A percentile compares a stretch with the other conserved stretches of the same genome.
Evolutionary conservation across 2,888 invertebrate species (phyloP).

Genomic region (Uloborus plumipes): DNA sequence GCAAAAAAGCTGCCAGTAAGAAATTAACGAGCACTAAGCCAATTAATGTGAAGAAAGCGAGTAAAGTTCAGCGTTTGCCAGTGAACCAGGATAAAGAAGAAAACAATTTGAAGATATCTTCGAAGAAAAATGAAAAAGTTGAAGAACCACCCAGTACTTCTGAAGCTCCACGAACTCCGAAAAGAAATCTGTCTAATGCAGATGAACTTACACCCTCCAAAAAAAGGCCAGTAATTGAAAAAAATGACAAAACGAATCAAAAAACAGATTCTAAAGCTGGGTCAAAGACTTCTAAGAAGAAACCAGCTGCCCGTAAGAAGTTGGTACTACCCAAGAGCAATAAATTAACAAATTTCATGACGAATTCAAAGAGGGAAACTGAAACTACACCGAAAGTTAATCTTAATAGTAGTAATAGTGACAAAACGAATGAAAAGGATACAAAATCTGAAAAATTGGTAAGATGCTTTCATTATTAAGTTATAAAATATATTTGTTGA

Average conservation of each 20-base stretch:
- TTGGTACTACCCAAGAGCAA: background rate
- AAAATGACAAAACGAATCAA: background rate
- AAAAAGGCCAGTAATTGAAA: conserved; percentile 7
- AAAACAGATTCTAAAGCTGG: background rate
- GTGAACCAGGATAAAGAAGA: background rate
- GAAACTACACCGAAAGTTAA: conserved; percentile 1
- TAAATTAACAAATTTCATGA: background rate
- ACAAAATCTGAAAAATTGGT: background rate
- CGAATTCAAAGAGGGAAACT: background rate
- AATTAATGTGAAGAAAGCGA: conserved; percentile 4
- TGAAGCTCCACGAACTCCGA: conserved; percentile 11
- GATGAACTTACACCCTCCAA: conserved; percentile 35
- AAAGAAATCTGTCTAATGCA: conserved; percentile 21
- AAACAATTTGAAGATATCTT: background rate
- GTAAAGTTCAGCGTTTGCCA: background rate
- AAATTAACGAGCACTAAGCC: background rate
- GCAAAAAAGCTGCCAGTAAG: background rate
- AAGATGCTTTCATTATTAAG: background rate
- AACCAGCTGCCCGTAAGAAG: conserved; percentile 1
- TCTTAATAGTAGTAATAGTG: too few relatives aligned
- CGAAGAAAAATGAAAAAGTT: background rate
- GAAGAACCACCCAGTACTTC: background rate
- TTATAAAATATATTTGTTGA: too few relatives aligned
- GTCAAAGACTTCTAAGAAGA: background rate
- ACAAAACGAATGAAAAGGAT: background rate